phyloP scores from a whole-genome alignment of 2,888 invertebrate genomes.

The Andrena trimmerana region DNA sequence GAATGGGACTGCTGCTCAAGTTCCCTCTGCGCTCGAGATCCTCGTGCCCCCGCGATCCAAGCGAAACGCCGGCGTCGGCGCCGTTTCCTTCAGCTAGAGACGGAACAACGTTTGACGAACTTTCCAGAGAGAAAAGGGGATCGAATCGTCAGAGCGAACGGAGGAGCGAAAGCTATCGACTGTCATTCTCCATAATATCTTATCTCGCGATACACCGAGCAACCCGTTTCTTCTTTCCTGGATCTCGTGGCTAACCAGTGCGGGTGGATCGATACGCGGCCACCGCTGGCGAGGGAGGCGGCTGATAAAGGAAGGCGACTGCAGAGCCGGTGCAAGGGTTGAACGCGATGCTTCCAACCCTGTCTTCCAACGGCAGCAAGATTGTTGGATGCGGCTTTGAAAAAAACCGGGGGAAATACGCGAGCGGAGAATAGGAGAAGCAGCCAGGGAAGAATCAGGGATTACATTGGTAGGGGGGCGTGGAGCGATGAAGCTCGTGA shows the following conservation, averaged over 20 bases:
- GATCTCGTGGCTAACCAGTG: conserved; percentile 23
- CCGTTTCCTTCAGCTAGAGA: too few relatives aligned
- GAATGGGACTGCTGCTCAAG: not conserved
- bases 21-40: not conserved
- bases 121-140: not conserved
- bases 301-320: not conserved
- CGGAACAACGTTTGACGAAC: too few relatives aligned
- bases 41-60: too few relatives aligned
- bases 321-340: not conserved
- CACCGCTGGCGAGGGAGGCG: conserved; percentile 5
- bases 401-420: not conserved
- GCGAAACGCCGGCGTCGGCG: too few relatives aligned
- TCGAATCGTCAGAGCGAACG: not conserved
- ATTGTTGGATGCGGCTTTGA: not conserved
- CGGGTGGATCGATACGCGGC: conserved; percentile 54
- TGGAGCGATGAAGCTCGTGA: not conserved
- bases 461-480: not conserved
- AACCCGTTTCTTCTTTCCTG: conserved; percentile 29
- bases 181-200: conserved; percentile 14
- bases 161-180: conserved; percentile 26
- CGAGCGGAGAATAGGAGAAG: too few relatives aligned
- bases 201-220: not conserved
- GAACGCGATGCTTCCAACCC: not conserved
- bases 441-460: too few relatives aligned
- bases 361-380: not conserved